Evolutionary conservation across 1,140 invertebrate genomes (phyloP).

Genomic region (Lasaia peninsularis): DNA sequence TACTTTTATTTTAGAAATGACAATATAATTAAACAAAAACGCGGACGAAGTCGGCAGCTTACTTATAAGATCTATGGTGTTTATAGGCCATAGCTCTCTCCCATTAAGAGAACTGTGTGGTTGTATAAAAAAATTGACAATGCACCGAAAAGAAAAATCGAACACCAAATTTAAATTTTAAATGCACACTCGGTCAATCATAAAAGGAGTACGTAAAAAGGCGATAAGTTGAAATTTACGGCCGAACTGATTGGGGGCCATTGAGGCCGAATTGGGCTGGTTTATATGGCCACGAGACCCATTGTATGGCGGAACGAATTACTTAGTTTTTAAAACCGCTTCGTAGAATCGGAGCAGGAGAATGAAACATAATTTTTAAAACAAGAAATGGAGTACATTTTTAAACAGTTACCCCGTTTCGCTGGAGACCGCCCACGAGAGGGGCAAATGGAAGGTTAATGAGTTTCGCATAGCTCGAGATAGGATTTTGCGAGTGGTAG

Average conservation of each 20-base stretch:
- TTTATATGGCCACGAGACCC: not conserved
- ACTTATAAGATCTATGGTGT: no score
- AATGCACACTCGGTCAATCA: not conserved
- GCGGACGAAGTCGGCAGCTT: no score
- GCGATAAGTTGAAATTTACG: conserved; percentile 3
- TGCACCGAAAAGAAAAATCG: not conserved
- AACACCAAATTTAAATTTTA: not conserved
- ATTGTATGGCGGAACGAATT: conserved; percentile 9
- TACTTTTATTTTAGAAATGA: no score
- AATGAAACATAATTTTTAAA: not conserved
- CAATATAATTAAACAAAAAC: no score
- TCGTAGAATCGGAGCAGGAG: not conserved
- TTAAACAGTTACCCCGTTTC: not conserved
- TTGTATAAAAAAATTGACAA: no score
- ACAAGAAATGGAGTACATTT: not conserved
- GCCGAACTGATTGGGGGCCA: conserved; percentile 5
- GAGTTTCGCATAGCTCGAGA: not conserved
- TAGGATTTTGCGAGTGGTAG: no score
- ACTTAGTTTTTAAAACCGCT: conserved; percentile 7
- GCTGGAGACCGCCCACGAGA: not conserved
- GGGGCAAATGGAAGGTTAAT: not conserved
- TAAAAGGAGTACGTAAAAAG: not conserved
- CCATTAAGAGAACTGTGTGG: no score
- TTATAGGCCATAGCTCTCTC: no score
- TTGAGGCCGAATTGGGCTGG: not conserved